Evolutionary conservation across 2,888 invertebrate species (phyloP).

Genomic region (Barypeithes pellucidus): DNA sequence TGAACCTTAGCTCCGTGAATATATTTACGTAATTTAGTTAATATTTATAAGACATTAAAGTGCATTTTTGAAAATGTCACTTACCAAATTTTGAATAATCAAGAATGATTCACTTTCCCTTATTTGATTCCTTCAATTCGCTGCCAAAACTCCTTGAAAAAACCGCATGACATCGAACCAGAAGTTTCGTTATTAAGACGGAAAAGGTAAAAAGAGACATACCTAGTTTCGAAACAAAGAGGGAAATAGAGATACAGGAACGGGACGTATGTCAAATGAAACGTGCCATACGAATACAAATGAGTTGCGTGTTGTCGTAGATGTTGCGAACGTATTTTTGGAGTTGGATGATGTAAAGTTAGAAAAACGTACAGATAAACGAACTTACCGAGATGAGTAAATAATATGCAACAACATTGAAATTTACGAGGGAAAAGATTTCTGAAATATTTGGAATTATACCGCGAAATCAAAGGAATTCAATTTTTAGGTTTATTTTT

Average conservation of each 20-base stretch:
- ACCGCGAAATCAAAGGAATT: too few relatives aligned
- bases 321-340: constrained; percentile 54
- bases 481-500: too few relatives aligned
- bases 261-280: constrained; percentile 65
- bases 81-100: too few relatives aligned
- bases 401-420: too few relatives aligned
- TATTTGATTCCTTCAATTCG: neutral
- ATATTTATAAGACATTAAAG: too few relatives aligned
- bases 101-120: neutral
- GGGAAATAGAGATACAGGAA: constrained; percentile 50
- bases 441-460: too few relatives aligned
- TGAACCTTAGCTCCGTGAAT: too few relatives aligned
- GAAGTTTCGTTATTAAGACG: constrained; percentile 53
- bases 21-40: too few relatives aligned
- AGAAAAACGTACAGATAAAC: constrained; percentile 13
- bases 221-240: constrained; percentile 15
- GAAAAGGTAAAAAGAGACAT: constrained; percentile 37
- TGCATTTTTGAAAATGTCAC: too few relatives aligned
- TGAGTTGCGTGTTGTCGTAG: constrained; percentile 60
- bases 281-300: constrained; percentile 65
- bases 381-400: neutral
- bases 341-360: constrained; percentile 29
- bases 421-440: too few relatives aligned
- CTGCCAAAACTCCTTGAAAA: constrained; percentile 42
- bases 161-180: constrained; percentile 41